Percentiles rank a stretch among this genome's conserved stretches.
Evolutionary conservation across 2,888 invertebrate genomes (phyloP).

Genomic region (Acrocyrtus sp.): DNA sequence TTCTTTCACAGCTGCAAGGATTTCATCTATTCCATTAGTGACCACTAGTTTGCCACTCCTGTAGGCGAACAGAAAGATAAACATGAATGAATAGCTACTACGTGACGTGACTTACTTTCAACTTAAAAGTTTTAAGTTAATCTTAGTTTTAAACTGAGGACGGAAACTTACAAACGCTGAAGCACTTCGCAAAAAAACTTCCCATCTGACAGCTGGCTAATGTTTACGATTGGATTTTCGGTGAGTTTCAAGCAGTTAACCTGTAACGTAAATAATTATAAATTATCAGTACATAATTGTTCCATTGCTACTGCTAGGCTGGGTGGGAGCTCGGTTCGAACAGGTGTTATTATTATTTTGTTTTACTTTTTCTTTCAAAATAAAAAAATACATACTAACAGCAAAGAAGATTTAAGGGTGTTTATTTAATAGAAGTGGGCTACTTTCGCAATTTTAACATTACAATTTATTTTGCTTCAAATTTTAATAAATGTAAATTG

Average conservation of each 20-base stretch:
- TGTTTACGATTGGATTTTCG: conserved; percentile 6
- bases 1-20: conserved; percentile 26
- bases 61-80: not conserved
- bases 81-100: not conserved
- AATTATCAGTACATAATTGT: too few species aligned
- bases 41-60: conserved; percentile 42
- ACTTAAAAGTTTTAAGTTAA: not conserved
- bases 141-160: not conserved
- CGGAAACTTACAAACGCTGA: conserved; percentile 36
- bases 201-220: conserved; percentile 26
- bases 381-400: conserved; percentile 21
- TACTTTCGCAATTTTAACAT: too few species aligned
- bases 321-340: too few species aligned
- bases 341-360: too few species aligned
- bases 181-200: conserved; percentile 42
- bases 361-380: too few species aligned
- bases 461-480: too few species aligned
- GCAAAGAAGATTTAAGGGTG: too few species aligned
- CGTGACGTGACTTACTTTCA: not conserved
- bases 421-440: too few species aligned
- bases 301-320: too few species aligned
- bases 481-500: too few species aligned
- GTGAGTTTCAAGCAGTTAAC: conserved; percentile 43
- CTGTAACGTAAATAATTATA: too few species aligned
- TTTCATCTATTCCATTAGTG: too few species aligned